phyloP scores from a whole-genome alignment of 2,113 vertebrate species.

The Sinocyclocheilus maitianheensis region DNA sequence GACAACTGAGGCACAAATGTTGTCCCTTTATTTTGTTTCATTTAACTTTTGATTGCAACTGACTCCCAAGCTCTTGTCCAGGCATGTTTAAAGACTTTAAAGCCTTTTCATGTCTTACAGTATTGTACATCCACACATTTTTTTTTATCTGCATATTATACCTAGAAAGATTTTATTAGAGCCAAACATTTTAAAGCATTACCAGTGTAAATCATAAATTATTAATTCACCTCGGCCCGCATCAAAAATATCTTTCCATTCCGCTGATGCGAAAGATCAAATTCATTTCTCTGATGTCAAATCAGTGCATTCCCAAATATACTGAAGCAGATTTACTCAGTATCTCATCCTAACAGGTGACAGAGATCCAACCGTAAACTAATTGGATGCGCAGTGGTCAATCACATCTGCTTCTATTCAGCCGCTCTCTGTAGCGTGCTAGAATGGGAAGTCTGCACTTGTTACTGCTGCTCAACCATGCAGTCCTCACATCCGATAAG shows the following conservation, averaged over 20 bases:
- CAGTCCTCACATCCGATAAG: conserved; percentile 22
- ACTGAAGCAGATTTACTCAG: neutral
- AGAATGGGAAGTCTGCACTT: conserved; percentile 7
- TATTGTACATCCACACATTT: neutral
- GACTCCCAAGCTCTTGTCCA: neutral
- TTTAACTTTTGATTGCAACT: neutral
- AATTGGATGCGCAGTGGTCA: conserved; percentile 33
- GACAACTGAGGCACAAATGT: neutral
- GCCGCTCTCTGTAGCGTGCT: neutral
- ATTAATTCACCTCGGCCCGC: neutral
- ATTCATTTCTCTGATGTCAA: neutral
- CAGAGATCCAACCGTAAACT: conserved; percentile 13
- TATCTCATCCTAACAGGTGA: conserved; percentile 27
- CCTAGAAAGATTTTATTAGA: neutral
- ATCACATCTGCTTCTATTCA: conserved; percentile 25
- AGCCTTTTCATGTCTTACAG: neutral
- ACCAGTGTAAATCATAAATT: conserved; percentile 23
- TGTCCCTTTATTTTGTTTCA: neutral
- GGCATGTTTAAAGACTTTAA: neutral
- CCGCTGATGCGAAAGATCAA: conserved; percentile 5
- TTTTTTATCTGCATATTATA: neutral
- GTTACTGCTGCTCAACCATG: conserved; percentile 25
- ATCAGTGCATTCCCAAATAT: neutral
- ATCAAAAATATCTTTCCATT: conserved; percentile 14
- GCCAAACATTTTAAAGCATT: conserved; percentile 13